Conservation (phyloP, 2,797 vertebrate genomes). For the Caiman crocodilus region DNA sequence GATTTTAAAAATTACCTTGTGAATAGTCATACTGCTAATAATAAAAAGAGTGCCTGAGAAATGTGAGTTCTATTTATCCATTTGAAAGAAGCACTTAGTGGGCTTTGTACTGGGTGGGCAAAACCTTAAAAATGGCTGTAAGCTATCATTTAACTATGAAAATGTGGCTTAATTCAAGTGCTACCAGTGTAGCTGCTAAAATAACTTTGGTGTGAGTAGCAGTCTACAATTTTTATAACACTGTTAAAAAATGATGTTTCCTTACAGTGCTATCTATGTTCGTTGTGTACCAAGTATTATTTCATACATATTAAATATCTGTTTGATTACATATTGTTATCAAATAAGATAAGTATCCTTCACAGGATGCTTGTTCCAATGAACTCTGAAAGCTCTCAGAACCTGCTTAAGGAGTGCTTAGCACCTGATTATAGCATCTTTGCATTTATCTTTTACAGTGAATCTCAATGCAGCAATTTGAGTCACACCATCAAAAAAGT, state of each 20-base stretch:
- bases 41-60: constrained; percentile 59
- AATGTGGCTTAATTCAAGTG: constrained; percentile 70
- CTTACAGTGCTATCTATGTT: not conserved
- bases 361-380: not conserved
- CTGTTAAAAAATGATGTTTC: constrained; percentile 31
- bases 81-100: constrained; percentile 62
- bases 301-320: not conserved
- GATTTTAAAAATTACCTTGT: constrained; percentile 43
- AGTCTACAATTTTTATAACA: constrained; percentile 50
- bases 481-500: not conserved
- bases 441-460: not conserved
- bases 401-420: not conserved
- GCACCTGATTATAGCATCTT: not conserved
- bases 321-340: constrained; percentile 45
- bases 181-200: constrained; percentile 58
- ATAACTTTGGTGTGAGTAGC: constrained; percentile 39
- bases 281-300: constrained; percentile 20
- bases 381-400: not conserved
- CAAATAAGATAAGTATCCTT: not conserved
- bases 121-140: constrained; percentile 27
- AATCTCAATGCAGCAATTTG: not conserved
- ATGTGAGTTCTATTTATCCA: constrained; percentile 66
- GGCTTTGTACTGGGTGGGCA: constrained; percentile 62
- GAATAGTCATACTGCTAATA: constrained; percentile 63
- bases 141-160: constrained; percentile 66